Base-by-base conservation (phyloP, 2,797 vertebrate species). In the Enoplosus armatus region DNA sequence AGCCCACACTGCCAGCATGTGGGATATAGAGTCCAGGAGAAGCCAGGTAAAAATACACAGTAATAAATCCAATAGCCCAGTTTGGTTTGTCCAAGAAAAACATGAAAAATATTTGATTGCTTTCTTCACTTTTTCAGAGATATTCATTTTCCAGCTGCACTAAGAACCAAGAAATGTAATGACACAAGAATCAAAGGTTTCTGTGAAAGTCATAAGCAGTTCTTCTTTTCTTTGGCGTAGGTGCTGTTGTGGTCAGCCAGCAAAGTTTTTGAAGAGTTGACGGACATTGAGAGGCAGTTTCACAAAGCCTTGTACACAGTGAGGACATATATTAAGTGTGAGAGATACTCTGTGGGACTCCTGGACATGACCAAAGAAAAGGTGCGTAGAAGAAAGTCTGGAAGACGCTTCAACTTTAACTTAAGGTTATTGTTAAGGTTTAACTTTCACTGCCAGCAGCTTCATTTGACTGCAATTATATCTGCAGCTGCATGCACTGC, bases 291-390 rank as follows among this genome's bases (percentile, higher is more conserved):
- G 82, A 92, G 97, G 51, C 97, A 99, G 95, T 99, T 99, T 94
- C 98, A 99, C 95, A 99, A 99, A 95, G 97, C 95, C 0, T 84
- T 98, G 63, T 98, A 98, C 79, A 98, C 97, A 29, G 95, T 98
- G 72, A 96, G 98, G 80, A 90, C 88, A 0, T 96, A 97, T 39
- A 91, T 99, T 84, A 97, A 97, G 63, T 97, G 97, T 82, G 97
- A 99, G 80, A 95, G 97, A 66, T 99, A 98, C 77, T 99, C 97
- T 5, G 94, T 98, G 41, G 97, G 96, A 67, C 95, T 99, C 41
- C 93, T 98, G 93, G 98, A 98, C 90, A 98, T 98, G 98, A 98
- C 97, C 84, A 99, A 98, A 92, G 97, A 97, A 8, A 99, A 98
- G 97, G 91, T 92, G 24, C 0, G 33, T 16, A 4, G 1, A 18